Conservation (phyloP, 2,113 vertebrate genomes). For the Puffinus mauretanicus region DNA sequence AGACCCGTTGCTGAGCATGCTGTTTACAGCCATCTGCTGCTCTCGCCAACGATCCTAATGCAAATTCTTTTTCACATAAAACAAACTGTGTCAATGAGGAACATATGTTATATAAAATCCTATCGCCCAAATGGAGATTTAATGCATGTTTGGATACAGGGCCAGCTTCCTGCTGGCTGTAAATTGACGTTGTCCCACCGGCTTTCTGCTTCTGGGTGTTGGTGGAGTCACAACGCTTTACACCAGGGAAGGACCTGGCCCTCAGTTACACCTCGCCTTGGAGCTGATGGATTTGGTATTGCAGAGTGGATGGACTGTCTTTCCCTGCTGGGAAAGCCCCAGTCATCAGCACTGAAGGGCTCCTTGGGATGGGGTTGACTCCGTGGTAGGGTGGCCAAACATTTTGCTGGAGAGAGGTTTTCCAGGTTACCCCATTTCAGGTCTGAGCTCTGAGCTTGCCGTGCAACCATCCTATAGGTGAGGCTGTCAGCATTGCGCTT, state of each 20-base stretch:
- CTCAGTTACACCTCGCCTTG: fast-evolving
- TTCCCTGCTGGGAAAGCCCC: fast-evolving
- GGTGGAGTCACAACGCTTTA: not conserved
- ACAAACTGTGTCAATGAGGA: not conserved
- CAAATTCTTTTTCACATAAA: not conserved
- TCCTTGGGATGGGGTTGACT: not conserved
- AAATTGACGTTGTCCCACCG: fast-evolving
- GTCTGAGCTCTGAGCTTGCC: not conserved
- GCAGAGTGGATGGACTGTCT: not conserved
- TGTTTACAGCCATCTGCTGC: not conserved
- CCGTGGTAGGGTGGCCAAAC: fast-evolving
- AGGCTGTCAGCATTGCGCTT: not conserved
- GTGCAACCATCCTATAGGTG: not conserved
- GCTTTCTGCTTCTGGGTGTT: not conserved
- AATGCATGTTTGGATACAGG: not conserved
- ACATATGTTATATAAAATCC: not conserved
- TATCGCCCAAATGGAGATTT: not conserved
- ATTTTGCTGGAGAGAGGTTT: not conserved
- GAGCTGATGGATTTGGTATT: not conserved
- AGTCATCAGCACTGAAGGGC: fast-evolving
- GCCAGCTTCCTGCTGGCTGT: not conserved
- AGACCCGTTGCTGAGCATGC: not conserved
- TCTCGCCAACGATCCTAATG: not conserved
- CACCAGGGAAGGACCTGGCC: not conserved
- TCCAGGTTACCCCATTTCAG: not conserved